Evolutionary conservation across 1,140 invertebrate genomes (phyloP).

Genomic region (Aphaenogaster ashmeadi): DNA sequence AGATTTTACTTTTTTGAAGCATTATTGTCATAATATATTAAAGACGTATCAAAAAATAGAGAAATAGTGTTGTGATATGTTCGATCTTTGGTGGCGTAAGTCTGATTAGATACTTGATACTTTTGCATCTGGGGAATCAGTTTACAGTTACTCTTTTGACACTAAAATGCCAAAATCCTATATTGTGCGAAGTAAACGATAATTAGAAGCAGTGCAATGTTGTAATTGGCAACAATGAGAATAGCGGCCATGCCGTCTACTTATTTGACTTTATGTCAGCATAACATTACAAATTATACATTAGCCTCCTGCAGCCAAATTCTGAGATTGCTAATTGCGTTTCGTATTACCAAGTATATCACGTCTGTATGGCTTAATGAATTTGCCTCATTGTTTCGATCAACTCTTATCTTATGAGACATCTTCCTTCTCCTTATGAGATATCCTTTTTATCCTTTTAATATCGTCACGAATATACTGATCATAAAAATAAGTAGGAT

Average conservation of each 20-base stretch:
- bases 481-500: background rate
- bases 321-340: slow-evolving; percentile 17
- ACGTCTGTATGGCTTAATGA: background rate
- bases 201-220: slow-evolving; percentile 36
- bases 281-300: slow-evolving; percentile 43
- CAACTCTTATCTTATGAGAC: background rate
- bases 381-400: background rate
- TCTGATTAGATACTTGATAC: background rate
- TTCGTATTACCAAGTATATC: slow-evolving; percentile 24
- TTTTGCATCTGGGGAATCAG: background rate
- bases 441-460: background rate
- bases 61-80: background rate
- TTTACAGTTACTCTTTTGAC: slow-evolving; percentile 9
- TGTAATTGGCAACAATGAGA: slow-evolving; percentile 57
- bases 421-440: background rate
- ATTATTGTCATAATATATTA: background rate
- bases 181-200: slow-evolving; percentile 1
- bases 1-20: background rate
- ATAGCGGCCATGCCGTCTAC: slow-evolving; percentile 32
- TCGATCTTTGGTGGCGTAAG: background rate
- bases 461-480: background rate
- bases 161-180: background rate
- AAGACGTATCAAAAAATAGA: background rate
- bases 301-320: slow-evolving; percentile 9
- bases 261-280: slow-evolving; percentile 69